Percentiles rank a stretch among this genome's conserved stretches.
These are phyloP conservation scores for Hydrocynus forskahlii DNA, from an alignment of 2,797 vertebrate species.

Conservation along the genomic window DNA sequence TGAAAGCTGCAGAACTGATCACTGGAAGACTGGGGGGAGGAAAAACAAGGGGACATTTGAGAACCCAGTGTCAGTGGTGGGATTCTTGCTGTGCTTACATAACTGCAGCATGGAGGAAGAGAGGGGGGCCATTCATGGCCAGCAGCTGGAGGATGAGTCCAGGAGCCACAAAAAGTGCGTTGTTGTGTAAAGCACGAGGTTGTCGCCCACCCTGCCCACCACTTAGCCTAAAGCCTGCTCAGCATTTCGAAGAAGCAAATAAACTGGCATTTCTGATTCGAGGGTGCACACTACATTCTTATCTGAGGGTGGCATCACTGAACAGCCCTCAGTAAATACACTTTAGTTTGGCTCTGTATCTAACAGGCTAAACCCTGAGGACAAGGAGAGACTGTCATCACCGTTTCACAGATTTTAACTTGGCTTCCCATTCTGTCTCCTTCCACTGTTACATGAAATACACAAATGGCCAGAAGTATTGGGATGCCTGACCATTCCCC, in stretches of 20 bases:
- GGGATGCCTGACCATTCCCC: too few species aligned
- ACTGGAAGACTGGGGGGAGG: background rate
- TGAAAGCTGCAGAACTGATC: constrained; percentile 1
- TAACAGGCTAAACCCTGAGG: too few species aligned
- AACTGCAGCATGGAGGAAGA: constrained; percentile 13
- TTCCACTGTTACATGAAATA: too few species aligned
- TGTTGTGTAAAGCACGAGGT: background rate
- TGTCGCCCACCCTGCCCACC: background rate
- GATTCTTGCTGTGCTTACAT: constrained; percentile 30
- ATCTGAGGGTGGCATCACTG: background rate
- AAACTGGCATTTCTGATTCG: background rate
- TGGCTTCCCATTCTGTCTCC: too few species aligned
- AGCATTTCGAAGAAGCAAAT: background rate
- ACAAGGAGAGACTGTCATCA: too few species aligned
- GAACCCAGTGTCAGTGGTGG: constrained; percentile 47
- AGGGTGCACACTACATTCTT: background rate
- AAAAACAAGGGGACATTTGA: constrained; percentile 55
- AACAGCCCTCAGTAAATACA: too few species aligned
- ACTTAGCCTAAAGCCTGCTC: background rate
- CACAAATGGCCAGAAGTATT: too few species aligned
- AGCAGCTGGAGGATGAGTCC: background rate
- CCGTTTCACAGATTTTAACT: too few species aligned
- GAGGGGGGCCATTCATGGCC: constrained; percentile 1
- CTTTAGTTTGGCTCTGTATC: too few species aligned
- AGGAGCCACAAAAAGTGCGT: constrained; percentile 17